phyloP scores from a whole-genome alignment of 1,140 invertebrate genomes.

The Littorina saxatilis region DNA sequence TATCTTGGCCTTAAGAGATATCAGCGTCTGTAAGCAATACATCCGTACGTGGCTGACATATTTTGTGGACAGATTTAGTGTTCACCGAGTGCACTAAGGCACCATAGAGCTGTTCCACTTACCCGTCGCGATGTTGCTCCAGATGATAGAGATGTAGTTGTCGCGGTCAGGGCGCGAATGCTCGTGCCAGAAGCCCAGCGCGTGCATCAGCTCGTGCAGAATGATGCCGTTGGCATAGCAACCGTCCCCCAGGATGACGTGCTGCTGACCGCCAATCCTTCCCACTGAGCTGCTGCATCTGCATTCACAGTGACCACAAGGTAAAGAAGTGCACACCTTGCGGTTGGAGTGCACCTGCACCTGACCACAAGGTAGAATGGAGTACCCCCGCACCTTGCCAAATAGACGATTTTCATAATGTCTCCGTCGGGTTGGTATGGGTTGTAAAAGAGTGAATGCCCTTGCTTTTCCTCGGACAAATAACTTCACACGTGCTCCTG shows the following conservation, averaged over 20 bases:
- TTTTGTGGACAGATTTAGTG: no score
- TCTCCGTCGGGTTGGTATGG: no score
- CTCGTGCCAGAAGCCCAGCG: conserved; percentile 90
- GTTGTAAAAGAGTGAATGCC: no score
- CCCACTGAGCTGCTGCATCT: conserved; percentile 63
- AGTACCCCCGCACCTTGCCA: neutral
- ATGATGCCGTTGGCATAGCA: conserved; percentile 60
- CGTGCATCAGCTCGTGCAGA: conserved; percentile 89
- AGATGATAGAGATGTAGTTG: conserved; percentile 83
- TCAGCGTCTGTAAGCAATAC: no score
- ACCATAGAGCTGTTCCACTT: no score
- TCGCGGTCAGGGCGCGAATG: conserved; percentile 89
- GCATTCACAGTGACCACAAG: neutral
- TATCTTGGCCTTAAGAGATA: no score
- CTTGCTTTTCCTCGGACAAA: no score
- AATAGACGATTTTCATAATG: neutral
- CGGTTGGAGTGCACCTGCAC: neutral
- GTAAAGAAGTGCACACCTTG: neutral
- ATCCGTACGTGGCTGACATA: no score
- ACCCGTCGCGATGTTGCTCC: conserved; percentile 82
- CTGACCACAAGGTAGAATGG: neutral
- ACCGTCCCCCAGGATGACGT: conserved; percentile 50
- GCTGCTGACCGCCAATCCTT: conserved; percentile 55
- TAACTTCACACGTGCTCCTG: no score
- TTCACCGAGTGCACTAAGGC: no score